Percentiles rank a stretch among this genome's conserved stretches.
Evolutionary conservation across 2,888 invertebrate genomes (phyloP).

Genomic region (Archips crataeganus): DNA sequence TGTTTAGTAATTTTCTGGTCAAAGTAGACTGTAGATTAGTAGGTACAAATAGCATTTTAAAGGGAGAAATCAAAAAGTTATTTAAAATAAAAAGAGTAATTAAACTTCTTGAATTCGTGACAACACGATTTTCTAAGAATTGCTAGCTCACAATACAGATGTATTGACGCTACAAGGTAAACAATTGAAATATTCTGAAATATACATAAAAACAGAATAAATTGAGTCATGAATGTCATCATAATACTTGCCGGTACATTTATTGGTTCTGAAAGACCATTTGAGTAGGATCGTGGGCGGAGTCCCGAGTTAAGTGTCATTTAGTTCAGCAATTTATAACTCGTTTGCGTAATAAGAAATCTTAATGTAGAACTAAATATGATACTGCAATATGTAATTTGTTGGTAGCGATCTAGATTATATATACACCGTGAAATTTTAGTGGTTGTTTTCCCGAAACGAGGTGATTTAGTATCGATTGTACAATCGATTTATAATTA

Average conservation of each 20-base stretch:
- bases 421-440: too few species aligned
- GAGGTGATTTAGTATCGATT: too few species aligned
- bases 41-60: background rate
- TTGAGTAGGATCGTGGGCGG: slow-evolving; percentile 51
- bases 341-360: slow-evolving; percentile 49
- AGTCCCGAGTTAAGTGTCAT: slow-evolving; percentile 49
- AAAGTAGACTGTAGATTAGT: too few species aligned
- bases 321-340: slow-evolving; percentile 54
- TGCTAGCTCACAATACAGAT: background rate
- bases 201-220: slow-evolving; percentile 15
- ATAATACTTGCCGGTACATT: slow-evolving; percentile 35
- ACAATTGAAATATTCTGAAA: slow-evolving; percentile 17
- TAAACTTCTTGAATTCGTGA: background rate
- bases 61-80: background rate
- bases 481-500: too few species aligned
- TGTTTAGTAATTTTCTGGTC: slow-evolving; percentile 9
- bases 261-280: slow-evolving; percentile 51
- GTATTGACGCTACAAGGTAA: slow-evolving; percentile 22
- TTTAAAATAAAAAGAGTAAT: background rate
- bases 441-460: too few species aligned
- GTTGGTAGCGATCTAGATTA: background rate
- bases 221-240: slow-evolving; percentile 48
- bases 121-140: background rate
- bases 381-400: background rate
- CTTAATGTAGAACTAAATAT: slow-evolving; percentile 2